These are phyloP conservation scores for Clarias fuscus DNA, from an alignment of 2,797 vertebrate species.

Conservation along the genomic window DNA sequence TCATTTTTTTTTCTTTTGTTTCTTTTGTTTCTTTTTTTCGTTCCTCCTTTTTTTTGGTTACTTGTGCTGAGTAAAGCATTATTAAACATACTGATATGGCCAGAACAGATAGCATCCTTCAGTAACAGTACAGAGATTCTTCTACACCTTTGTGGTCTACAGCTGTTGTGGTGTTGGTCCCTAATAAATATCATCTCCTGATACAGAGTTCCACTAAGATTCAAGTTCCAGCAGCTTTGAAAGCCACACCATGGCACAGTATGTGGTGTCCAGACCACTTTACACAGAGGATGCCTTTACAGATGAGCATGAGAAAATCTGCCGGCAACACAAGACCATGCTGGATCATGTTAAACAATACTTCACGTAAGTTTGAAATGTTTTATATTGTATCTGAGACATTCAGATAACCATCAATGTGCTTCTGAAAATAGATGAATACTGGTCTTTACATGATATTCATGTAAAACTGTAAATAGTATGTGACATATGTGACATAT, in stretches of 20 bases:
- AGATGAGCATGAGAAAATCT: conserved; percentile 79
- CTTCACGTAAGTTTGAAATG: conserved; percentile 80
- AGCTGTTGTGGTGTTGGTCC: neutral
- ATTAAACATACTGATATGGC: conserved; percentile 15
- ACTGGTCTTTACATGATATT: neutral
- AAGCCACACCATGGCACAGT: conserved; percentile 76
- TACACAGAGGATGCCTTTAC: conserved; percentile 85
- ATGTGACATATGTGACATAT: neutral
- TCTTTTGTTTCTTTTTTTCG: too few relatives aligned
- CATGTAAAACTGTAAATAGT: neutral
- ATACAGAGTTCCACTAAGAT: conserved; percentile 42
- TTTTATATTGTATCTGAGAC: neutral
- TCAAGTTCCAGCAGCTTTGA: conserved; percentile 42
- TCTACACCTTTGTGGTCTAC: neutral
- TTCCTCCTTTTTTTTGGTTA: neutral
- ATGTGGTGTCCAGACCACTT: conserved; percentile 81
- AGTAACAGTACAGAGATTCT: neutral
- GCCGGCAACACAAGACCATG: conserved; percentile 80
- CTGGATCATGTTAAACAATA: conserved; percentile 78
- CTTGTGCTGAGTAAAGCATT: neutral
- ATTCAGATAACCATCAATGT: neutral
- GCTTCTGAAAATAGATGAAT: neutral
- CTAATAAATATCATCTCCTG: conserved; percentile 5
- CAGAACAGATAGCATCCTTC: conserved; percentile 29
- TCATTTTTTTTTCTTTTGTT: neutral